Evolutionary conservation across 1,140 invertebrate genomes (phyloP), one percentile per base, ranked within the genome.

Genomic region (Delia radicum): DNA sequence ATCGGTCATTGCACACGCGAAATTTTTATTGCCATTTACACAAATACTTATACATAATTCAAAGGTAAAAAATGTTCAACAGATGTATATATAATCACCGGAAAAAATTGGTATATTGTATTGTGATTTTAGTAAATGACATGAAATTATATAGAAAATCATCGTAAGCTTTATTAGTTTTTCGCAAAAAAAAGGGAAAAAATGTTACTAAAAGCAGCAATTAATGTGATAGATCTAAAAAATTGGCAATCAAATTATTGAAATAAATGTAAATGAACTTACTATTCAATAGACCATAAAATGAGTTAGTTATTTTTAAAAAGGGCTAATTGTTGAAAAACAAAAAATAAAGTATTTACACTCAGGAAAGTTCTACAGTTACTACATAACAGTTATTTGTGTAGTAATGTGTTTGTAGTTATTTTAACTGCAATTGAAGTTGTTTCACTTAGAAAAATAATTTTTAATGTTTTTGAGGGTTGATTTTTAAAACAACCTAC

Each of bases 91-190:
- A 21, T 69, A 69, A 69, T 69, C 37, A 69, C 12, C 65, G 29
- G 15, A 69, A 33, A 69, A 21, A 33, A 69, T 69, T 33, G 65
- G 65, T 69, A 12, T 73, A 61, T 73, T 73, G 72, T 73, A 21
- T 48, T 28, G 24, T 73, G n/a, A n/a, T n/a, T 55, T 55, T 7
- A 15, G 15, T n/a, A 73, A 73, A 73, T 55, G 48, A 48, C 24
- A 73, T 46, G 18, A 73, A 73, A 73, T 73, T 61, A 73, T n/a
- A n/a, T n/a, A n/a, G n/a, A n/a, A n/a, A n/a, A n/a, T n/a, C n/a
- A 73, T 55, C 55, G 48, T 42, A 73, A 37, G 65, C 65, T 69
- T 69, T 69, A 69, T 69, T 69, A 69, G 65, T 37, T 69, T 69
- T 33, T 37, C n/a, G n/a, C n/a, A n/a, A n/a, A n/a, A n/a, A n/a